phyloP scores from a whole-genome alignment of 2,797 vertebrate species.

The Esox lucius region DNA sequence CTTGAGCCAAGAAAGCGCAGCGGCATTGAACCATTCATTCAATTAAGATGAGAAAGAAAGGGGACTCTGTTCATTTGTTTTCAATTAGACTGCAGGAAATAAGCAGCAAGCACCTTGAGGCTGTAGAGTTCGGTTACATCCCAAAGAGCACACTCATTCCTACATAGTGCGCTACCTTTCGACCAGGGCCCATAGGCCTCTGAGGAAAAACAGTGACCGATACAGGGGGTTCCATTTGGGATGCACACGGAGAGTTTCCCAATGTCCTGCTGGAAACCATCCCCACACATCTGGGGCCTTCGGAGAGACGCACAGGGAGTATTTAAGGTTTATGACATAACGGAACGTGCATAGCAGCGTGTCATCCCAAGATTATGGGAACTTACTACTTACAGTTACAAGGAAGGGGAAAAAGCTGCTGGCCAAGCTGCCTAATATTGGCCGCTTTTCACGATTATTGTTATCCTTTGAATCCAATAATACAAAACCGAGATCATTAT shows the following conservation, averaged over 20 bases:
- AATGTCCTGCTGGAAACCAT: constrained; percentile 49
- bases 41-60: constrained; percentile 49
- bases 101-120: constrained; percentile 40
- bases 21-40: constrained; percentile 57
- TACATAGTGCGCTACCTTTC: not conserved
- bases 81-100: constrained; percentile 67
- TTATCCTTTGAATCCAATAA: not conserved
- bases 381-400: not conserved
- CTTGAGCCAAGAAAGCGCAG: not conserved
- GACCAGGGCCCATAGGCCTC: not conserved
- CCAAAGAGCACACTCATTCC: not conserved
- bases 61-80: constrained; percentile 63
- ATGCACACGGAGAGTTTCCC: not conserved
- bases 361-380: constrained; percentile 24
- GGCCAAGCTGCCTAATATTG: not conserved
- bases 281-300: constrained; percentile 44
- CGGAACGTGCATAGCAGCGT: constrained; percentile 35
- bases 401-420: not conserved
- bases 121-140: constrained; percentile 22
- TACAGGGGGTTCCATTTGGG: not conserved
- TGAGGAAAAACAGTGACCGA: not conserved
- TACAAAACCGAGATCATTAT: not conserved
- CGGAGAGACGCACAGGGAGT: constrained; percentile 22
- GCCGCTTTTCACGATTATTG: not conserved
- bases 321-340: constrained; percentile 36